Base-by-base conservation (phyloP, 2,113 vertebrate species). In the Columbina picui region DNA sequence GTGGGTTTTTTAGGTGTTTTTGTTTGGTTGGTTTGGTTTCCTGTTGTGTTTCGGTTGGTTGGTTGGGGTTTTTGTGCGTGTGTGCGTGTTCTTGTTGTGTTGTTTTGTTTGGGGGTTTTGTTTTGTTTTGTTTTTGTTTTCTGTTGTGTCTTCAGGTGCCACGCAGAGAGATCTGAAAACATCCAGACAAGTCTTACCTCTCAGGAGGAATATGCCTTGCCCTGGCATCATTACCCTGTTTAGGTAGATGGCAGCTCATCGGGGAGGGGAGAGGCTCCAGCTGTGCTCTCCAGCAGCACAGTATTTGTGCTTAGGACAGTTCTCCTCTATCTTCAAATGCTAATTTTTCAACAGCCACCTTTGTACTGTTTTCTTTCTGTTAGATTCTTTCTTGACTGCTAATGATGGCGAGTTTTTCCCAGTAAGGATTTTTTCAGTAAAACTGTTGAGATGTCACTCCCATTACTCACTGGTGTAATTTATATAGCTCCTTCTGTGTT, bases 321-420 rank as follows among this genome's bases (percentile, higher is more conserved):
- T 87, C 73, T 84, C 20, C 45, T 61, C 47, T 93, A 18, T 71
- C 21, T 74, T 73, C 77, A 92, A 90, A 82, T 91, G 34, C 17
- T 91, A 75, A 64, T 56, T 89, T 97, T 82, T 89, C 90, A 90
- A 45, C 69, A 90, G 84, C 49, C 69, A 87, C 81, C 49, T 74
- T 84, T 49, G 50, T 84, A 61, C 50, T 87, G 45, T 63, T 97
- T 87, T 84, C 71, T 22, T 93, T 91, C 90, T 65, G 27, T 94
- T 71, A 77, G 34, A 76, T 92, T 86, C 91, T 73, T 87, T 79
- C 75, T 78, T 94, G 88, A 92, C 91, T 91, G 83, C 61, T 96
- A 96, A 95, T 52, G 43, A 53, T 86, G n/a, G 39, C 34, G 90
- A 36, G 16, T 15, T 92, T 84, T 61, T 68, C 30, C 47, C 80